These are phyloP conservation scores for Callimorpha dominula DNA, from an alignment of 2,888 invertebrate genomes.

Conservation along the genomic window DNA sequence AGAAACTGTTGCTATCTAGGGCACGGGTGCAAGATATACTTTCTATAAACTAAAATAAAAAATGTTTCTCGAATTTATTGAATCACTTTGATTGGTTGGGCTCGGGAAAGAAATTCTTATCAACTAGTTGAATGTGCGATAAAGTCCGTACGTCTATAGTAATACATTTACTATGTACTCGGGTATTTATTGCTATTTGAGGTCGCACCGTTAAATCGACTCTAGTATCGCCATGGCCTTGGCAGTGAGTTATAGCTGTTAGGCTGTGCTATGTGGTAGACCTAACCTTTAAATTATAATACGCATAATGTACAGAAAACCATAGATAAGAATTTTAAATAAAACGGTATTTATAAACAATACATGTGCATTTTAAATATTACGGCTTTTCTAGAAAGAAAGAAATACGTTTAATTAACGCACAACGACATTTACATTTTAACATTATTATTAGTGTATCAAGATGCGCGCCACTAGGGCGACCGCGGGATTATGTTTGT, in stretches of 20 bases:
- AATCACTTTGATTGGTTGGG: background rate
- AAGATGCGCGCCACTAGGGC: too few relatives aligned
- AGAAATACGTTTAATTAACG: too few relatives aligned
- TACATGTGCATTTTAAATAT: too few relatives aligned
- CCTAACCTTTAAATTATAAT: background rate
- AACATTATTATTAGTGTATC: too few relatives aligned
- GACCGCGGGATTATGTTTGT: too few relatives aligned
- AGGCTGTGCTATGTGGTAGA: background rate
- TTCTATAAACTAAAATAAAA: background rate
- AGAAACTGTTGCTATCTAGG: too few relatives aligned
- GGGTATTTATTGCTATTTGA: constrained; percentile 25
- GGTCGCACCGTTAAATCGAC: constrained; percentile 37
- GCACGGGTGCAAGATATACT: too few relatives aligned
- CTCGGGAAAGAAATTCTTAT: constrained; percentile 7
- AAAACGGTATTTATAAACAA: too few relatives aligned
- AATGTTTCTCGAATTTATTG: background rate
- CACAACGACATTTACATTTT: too few relatives aligned
- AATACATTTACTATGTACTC: constrained; percentile 30
- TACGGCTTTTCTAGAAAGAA: too few relatives aligned
- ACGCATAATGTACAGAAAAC: too few relatives aligned
- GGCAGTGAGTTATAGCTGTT: background rate
- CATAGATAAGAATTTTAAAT: too few relatives aligned
- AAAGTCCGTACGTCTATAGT: constrained; percentile 4
- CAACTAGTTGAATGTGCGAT: background rate
- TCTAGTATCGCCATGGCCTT: constrained; percentile 27